Evolutionary conservation across 2,888 invertebrate species (phyloP), one percentile per base, ranked within the genome.

Genomic region (Trilocha varians): DNA sequence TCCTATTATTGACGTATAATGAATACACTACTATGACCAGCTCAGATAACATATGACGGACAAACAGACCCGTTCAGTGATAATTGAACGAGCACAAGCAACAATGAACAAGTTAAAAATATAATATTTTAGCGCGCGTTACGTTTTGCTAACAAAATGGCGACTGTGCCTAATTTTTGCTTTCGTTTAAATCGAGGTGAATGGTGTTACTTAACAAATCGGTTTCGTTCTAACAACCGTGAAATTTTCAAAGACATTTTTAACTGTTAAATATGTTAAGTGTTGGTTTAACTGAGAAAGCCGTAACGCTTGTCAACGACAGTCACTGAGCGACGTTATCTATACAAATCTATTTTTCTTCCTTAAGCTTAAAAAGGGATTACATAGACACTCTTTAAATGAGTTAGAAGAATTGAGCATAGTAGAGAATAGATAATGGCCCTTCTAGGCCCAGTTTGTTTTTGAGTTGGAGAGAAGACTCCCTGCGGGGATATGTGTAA

Each of bases 1-100:
- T 61, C 65, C 64, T 68, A 70, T 71, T 76, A 78, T 78, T 78
- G 73, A 75, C 78, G 77, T 70, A 69, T 71, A 76, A 77, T 75
- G 78, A 70, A 25, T 25, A 68, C 67, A 56, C 50, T 42, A 32
- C 34, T 39, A 53, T 43, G 37, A 43, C 57, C 57, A 51, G 48
- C 57, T 61, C 66, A 70, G 79, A 80, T 80, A 79, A 78, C 69
- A 72, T 72, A 64, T 69, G 75, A 73, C 68, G 70, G 65, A 52
- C 69, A 49, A 52, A 65, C 53, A 57, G 61, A 58, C 70, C 57
- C 55, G 57, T 61, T 59, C 72, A 69, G 67, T 79, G 83, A 80
- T 83, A 79, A 79, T 77, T 78, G 82, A 62, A 75, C 46, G 48
- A 61, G 57, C 55, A 69, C 63, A 76, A 67, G 65, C 73, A 46